A percentile compares a stretch with the other conserved stretches of the same genome.
Evolutionary conservation across 1,140 invertebrate genomes (phyloP).

Genomic region (Steinernema feltiae): DNA sequence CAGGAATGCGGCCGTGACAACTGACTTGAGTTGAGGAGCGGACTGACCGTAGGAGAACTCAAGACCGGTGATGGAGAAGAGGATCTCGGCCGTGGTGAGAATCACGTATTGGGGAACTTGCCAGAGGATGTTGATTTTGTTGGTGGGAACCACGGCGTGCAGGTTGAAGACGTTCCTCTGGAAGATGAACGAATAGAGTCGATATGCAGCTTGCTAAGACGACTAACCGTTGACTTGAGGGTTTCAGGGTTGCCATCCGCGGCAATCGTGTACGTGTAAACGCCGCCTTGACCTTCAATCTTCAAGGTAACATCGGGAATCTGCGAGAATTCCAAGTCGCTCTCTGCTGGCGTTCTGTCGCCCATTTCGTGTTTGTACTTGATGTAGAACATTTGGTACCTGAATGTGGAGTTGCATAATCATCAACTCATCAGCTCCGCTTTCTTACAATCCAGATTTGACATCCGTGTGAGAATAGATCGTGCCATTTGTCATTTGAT

Average conservation of each 20-base stretch:
- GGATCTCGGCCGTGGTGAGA: constrained; percentile 75
- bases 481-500: background rate
- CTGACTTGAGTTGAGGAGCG: constrained; percentile 52
- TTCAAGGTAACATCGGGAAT: background rate
- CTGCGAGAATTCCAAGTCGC: background rate
- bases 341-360: background rate
- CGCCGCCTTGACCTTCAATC: background rate
- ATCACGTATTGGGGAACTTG: constrained; percentile 78
- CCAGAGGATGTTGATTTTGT: constrained; percentile 71
- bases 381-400: background rate
- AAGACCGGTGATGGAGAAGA: constrained; percentile 83
- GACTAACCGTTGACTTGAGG: background rate
- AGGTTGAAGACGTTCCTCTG: background rate
- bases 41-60: constrained; percentile 77
- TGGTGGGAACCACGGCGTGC: background rate
- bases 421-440: no score
- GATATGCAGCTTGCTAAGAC: background rate
- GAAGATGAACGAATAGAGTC: background rate
- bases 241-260: background rate
- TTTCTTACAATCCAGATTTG: background rate
- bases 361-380: background rate
- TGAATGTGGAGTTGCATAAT: no score
- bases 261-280: background rate
- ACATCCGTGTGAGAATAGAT: background rate
- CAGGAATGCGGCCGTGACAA: constrained; percentile 24